Base-by-base conservation (phyloP, 2,797 vertebrate genomes). In the Syndactyla subalaris region DNA sequence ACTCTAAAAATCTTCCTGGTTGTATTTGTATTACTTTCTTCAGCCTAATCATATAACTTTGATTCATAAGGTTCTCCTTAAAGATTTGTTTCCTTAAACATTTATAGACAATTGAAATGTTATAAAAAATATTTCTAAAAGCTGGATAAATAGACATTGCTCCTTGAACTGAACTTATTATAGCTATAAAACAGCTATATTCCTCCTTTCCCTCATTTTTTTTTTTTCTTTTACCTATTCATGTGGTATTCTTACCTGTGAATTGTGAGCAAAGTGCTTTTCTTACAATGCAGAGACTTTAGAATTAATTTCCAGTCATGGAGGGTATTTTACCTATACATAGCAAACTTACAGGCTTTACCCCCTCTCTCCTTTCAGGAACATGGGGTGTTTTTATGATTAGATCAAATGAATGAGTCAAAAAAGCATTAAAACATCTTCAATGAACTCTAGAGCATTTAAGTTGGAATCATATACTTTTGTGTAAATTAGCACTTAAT, bases 121-220 rank as follows among this genome's bases (percentile, higher is more conserved):
- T 65, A 92, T 4, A 36, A 95, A 92, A 72, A 39, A 23, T 10
- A 61, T 93, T 92, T 92, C 54, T 32, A 59, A 91, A 88, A 90
- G 48, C 8, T 29, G 13, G 45, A 82, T 63, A 90, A 75, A 86
- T 88, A 62, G 14, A 75, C 22, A 39, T 43, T 46, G 1, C 12
- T 93, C 21, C 51, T 66, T 34, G 30, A 95, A 59, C 8, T 67
- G 65, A 92, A 57, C 59, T 72, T 55, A 36, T 73, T 77, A 63
- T 51, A 82, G 55, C 39, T 75, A 39, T 30, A 27, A 63, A 94
- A 79, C 12, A 71, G 32, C 20, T 73, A 21, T 26, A 52, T 29
- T 10, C 23, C 59, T 62, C 49, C 14, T 93, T 30, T 51, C 12
- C 46, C 10, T 85, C 46, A 39, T 49, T 89, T 93, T 79, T 75